These are phyloP conservation scores for Sthenelais limicola DNA, from an alignment of 2,888 invertebrate genomes.

Conservation along the genomic window DNA sequence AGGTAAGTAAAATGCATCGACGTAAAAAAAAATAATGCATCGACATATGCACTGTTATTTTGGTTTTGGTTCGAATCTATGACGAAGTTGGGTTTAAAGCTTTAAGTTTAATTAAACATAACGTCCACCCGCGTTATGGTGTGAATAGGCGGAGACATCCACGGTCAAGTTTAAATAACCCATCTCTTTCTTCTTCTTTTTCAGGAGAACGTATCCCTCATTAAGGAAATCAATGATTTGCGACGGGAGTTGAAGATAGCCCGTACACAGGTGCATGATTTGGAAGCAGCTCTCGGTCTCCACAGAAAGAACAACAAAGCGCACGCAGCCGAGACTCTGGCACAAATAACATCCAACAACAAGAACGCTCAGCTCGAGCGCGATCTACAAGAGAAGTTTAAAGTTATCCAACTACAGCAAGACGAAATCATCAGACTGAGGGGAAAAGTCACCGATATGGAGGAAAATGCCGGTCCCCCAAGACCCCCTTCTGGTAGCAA, in stretches of 20 bases:
- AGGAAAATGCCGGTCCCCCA: constrained; percentile 45
- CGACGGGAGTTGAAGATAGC: constrained; percentile 80
- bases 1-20: no score
- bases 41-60: no score
- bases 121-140: no score
- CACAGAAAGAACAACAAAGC: constrained; percentile 66
- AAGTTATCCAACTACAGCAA: constrained; percentile 73
- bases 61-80: no score
- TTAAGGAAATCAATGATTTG: constrained; percentile 84
- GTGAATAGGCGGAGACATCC: no score
- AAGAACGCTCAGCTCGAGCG: constrained; percentile 76
- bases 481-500: constrained; percentile 49
- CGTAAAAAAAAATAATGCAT: no score
- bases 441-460: constrained; percentile 59
- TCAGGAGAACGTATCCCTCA: constrained; percentile 83
- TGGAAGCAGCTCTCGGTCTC: constrained; percentile 77
- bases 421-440: constrained; percentile 73
- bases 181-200: constrained; percentile 55
- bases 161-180: no score
- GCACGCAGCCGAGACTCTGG: constrained; percentile 55
- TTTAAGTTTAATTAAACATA: no score
- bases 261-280: constrained; percentile 79
- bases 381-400: constrained; percentile 77
- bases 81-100: no score
- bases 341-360: constrained; percentile 74